Base-by-base conservation (phyloP, 2,113 vertebrate species). In the Brachyistius frenatus region DNA sequence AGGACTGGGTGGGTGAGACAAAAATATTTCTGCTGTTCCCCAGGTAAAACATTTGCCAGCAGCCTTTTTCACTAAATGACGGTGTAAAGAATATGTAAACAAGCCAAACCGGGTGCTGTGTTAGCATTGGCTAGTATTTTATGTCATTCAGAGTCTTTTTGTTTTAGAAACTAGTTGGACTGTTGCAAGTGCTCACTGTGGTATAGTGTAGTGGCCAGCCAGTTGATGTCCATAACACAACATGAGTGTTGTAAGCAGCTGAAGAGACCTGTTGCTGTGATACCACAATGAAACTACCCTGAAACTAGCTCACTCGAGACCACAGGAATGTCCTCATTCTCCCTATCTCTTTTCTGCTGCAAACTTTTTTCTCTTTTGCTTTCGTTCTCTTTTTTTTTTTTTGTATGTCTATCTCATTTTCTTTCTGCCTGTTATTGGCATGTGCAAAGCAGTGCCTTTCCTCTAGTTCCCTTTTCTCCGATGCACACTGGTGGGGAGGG, bases 261-360 rank as follows among this genome's bases (percentile, higher is more conserved):
- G 87, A 88, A 90, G 88, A 76, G 85, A 84, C 73, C 83, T 89
- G 92, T 89, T 89, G 86, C 90, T 66, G 81, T 70, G 87, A 85
- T 90, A 86, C 81, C 80, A 76, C 74, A 65, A 55, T 53, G 69
- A 65, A 83, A 73, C 75, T 81, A 66, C 80, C 66, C 70, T 82
- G 55, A 87, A 76, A 86, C 78, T 54, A 16, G 5, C 76, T 86
- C 72, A 82, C 87, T 71, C 36, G 73, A 80, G 84, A 77, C 81
- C 61, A 11, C 73, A 86, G 80, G 84, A 87, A 91, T 91, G 80
- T 88, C 86, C 57, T 58, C 68, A 56, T 73, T 86, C 81, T 87
- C 81, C 54, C 46, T 74, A 66, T 85, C 83, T 72, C 69, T 37
- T 64, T 47, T 81, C 73, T 44, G 60, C 69, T 68, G 67, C 57